phyloP scores from a whole-genome alignment of 2,113 vertebrate genomes.

The Megaleporinus macrocephalus region DNA sequence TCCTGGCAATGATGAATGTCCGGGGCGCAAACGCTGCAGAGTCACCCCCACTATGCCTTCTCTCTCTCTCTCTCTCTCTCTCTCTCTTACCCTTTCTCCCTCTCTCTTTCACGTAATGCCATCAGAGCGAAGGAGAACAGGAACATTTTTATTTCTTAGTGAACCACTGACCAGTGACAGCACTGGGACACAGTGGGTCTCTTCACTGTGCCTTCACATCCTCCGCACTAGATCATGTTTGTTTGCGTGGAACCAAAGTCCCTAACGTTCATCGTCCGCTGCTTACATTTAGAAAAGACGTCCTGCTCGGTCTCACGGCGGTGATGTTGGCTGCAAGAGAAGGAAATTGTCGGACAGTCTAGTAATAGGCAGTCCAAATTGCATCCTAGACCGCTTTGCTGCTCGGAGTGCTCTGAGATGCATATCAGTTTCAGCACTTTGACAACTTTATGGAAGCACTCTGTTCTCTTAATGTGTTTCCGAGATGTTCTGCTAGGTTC shows the following conservation, averaged over 20 bases:
- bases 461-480: conserved; percentile 35
- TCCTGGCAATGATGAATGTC: conserved; percentile 55
- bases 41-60: conserved; percentile 37
- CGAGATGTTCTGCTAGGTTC: conserved; percentile 27
- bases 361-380: conserved; percentile 9
- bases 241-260: neutral
- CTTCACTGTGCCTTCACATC: conserved; percentile 4
- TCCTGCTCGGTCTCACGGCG: neutral
- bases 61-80: conserved; percentile 24
- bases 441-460: conserved; percentile 41
- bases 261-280: neutral
- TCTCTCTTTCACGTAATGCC: conserved; percentile 17
- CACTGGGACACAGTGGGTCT: conserved; percentile 5
- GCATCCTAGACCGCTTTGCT: conserved; percentile 7
- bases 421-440: conserved; percentile 19
- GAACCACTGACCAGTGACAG: conserved; percentile 9
- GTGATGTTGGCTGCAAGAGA: neutral
- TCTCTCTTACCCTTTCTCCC: conserved; percentile 14
- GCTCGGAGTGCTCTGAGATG: conserved; percentile 2
- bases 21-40: conserved; percentile 43
- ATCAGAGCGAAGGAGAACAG: conserved; percentile 19
- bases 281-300: neutral
- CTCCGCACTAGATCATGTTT: neutral
- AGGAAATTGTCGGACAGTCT: neutral
- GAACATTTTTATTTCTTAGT: conserved; percentile 34